A percentile compares a stretch with the other conserved stretches of the same genome.
phyloP scores from a whole-genome alignment of 2,888 invertebrate species.

The Limulus polyphemus region DNA sequence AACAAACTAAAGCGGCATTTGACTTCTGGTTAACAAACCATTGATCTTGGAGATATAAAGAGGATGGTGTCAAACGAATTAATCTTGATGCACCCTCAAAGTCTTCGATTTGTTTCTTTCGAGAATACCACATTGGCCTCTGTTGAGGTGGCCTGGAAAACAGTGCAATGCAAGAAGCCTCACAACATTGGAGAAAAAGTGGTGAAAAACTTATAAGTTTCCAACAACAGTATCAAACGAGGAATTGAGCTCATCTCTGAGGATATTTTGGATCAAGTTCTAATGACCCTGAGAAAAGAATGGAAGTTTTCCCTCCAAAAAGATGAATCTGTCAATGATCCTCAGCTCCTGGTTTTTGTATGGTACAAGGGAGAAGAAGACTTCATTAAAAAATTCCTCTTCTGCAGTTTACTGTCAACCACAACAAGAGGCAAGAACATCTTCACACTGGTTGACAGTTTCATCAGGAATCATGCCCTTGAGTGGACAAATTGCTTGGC shows the following conservation, averaged over 20 bases:
- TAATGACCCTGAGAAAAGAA: neutral
- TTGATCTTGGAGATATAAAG: no score
- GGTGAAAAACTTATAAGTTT: conserved; percentile 19
- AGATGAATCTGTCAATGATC: no score
- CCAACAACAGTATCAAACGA: conserved; percentile 14
- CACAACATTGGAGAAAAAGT: conserved; percentile 15
- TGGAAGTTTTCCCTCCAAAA: conserved; percentile 14
- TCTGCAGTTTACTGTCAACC: conserved; percentile 15
- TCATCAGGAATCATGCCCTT: conserved; percentile 1
- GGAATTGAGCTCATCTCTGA: conserved; percentile 16
- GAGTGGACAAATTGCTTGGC: no score
- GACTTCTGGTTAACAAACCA: no score
- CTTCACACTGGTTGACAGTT: conserved; percentile 14
- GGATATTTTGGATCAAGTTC: conserved; percentile 17
- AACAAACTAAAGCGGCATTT: no score
- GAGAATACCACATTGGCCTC: neutral
- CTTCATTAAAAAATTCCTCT: conserved; percentile 17
- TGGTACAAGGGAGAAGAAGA: conserved; percentile 13
- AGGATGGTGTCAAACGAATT: no score
- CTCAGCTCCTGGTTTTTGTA: conserved; percentile 16
- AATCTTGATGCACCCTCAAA: no score
- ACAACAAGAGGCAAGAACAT: conserved; percentile 14
- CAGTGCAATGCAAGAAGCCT: conserved; percentile 17
- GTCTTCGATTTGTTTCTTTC: no score
- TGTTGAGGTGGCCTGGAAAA: conserved; percentile 14